These are phyloP conservation scores for Theropithecus gelada DNA, from an alignment of 2,113 vertebrate genomes.

Conservation along the genomic window DNA sequence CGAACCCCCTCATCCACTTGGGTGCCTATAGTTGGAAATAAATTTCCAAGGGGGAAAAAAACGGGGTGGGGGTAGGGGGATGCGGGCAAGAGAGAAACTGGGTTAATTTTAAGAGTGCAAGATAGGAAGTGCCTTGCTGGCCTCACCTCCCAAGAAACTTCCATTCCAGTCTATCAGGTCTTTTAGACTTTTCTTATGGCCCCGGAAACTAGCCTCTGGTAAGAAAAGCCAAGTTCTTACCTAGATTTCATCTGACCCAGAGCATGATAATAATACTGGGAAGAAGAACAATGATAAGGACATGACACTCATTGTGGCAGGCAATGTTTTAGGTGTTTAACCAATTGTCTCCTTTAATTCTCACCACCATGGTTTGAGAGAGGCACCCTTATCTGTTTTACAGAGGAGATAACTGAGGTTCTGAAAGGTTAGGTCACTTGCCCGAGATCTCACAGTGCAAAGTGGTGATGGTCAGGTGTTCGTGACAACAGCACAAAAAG, in stretches of 20 bases:
- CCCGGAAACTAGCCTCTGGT: not conserved
- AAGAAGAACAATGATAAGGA: not conserved
- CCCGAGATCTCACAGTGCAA: not conserved
- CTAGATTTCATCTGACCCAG: not conserved
- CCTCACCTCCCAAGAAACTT: not conserved
- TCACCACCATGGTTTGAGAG: not conserved
- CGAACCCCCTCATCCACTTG: slow-evolving; percentile 89
- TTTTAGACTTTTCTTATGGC: not conserved
- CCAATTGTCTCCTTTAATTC: too few species aligned
- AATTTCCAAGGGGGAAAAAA: not conserved
- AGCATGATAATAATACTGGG: not conserved
- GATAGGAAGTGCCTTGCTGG: not conserved
- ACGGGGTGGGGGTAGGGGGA: too few species aligned
- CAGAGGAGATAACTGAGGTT: not conserved
- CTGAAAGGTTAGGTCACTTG: not conserved
- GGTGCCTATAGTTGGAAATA: slow-evolving; percentile 78
- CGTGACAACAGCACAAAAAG: not conserved
- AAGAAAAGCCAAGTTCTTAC: not conserved
- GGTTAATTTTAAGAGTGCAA: not conserved
- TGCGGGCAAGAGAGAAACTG: not conserved
- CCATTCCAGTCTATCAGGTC: not conserved
- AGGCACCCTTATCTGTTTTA: not conserved
- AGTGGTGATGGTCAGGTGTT: not conserved
- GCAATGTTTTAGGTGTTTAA: not conserved
- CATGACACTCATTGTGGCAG: not conserved